These are phyloP conservation scores for Salvator merianae DNA, from an alignment of 2,113 vertebrate genomes.

Conservation along the genomic window DNA sequence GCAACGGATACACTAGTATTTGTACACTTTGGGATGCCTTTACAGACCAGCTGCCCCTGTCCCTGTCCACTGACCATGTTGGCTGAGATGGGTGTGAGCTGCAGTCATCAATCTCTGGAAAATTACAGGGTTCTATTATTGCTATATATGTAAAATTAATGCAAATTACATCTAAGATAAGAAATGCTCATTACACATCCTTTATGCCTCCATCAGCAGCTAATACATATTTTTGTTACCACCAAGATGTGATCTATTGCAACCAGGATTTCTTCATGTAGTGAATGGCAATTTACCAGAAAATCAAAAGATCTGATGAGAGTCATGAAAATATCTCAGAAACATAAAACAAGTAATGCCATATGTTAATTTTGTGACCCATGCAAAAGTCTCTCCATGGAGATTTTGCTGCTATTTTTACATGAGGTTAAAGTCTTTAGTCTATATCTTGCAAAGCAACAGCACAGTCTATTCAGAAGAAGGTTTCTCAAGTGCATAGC, in stretches of 20 bases:
- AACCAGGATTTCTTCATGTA: not conserved
- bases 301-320: slow-evolving; percentile 1
- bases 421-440: slow-evolving; percentile 31
- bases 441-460: not conserved
- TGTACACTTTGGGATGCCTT: too few relatives aligned
- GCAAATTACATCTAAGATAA: not conserved
- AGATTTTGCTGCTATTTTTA: slow-evolving; percentile 13
- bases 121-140: too few relatives aligned
- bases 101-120: too few relatives aligned
- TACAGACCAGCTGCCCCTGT: too few relatives aligned
- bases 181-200: not conserved
- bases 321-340: accelerated
- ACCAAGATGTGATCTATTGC: slow-evolving; percentile 22
- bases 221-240: slow-evolving; percentile 13
- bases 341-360: slow-evolving; percentile 9
- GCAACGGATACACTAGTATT: not conserved
- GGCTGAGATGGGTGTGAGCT: too few relatives aligned
- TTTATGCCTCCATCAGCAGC: slow-evolving; percentile 3
- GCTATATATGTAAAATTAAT: too few relatives aligned
- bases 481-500: slow-evolving; percentile 24
- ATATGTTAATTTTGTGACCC: slow-evolving; percentile 34
- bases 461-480: accelerated
- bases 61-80: too few relatives aligned
- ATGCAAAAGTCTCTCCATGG: slow-evolving; percentile 1
- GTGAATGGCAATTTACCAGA: slow-evolving; percentile 3